Evolutionary conservation across 1,140 invertebrate genomes (phyloP).

Genomic region (Rhizoglyphus robini): DNA sequence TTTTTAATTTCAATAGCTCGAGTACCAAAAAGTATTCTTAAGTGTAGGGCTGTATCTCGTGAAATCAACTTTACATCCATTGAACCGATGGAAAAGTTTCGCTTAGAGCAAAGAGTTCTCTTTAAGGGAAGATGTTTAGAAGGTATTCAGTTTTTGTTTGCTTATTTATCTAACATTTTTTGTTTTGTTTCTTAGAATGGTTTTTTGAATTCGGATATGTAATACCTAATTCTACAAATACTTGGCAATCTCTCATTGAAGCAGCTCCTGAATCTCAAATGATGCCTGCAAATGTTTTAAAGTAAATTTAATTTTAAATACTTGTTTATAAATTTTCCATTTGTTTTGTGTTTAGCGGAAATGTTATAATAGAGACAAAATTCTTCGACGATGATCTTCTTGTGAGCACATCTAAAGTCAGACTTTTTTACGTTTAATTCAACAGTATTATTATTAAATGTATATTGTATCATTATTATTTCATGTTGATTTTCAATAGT

Average conservation of each 20-base stretch:
- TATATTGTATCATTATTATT: too few species aligned
- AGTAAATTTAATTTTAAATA: slow-evolving; percentile 40
- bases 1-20: too few species aligned
- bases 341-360: slow-evolving; percentile 60
- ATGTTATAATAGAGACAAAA: slow-evolving; percentile 95
- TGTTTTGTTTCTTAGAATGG: slow-evolving; percentile 56
- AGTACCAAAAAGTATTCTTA: slow-evolving; percentile 90
- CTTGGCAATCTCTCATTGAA: slow-evolving; percentile 96
- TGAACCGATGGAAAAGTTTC: slow-evolving; percentile 89
- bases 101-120: slow-evolving; percentile 80
- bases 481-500: too few species aligned
- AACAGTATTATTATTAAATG: background rate
- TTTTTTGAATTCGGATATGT: slow-evolving; percentile 99
- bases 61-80: slow-evolving; percentile 98
- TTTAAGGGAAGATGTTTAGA: slow-evolving; percentile 51
- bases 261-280: slow-evolving; percentile 98
- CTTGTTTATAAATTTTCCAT: slow-evolving; percentile 20
- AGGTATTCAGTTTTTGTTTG: slow-evolving; percentile 32
- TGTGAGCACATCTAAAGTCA: slow-evolving; percentile 84
- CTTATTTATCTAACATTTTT: slow-evolving; percentile 10
- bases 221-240: slow-evolving; percentile 95
- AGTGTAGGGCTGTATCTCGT: slow-evolving; percentile 83
- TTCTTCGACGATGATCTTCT: slow-evolving; percentile 92
- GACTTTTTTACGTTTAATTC: slow-evolving; percentile 77
- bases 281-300: slow-evolving; percentile 96